Evolutionary conservation across 2,113 vertebrate genomes (phyloP).

Genomic region (Caloenas nicobarica): DNA sequence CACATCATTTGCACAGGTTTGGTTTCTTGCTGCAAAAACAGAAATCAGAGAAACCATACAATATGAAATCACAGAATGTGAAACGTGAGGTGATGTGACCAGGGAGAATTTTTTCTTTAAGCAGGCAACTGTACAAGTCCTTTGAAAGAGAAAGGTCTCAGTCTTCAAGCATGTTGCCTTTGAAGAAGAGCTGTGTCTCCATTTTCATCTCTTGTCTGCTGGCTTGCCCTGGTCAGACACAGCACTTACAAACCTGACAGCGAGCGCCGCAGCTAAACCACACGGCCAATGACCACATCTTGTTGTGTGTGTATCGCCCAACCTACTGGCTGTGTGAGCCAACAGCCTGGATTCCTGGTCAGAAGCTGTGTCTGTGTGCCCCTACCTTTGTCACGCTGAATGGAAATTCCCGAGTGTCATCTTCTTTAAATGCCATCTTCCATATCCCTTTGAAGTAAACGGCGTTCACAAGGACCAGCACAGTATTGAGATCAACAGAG

Average conservation of each 20-base stretch:
- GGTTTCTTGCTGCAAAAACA: background rate
- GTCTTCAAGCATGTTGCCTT: background rate
- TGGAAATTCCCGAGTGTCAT: background rate
- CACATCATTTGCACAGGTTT: constrained; percentile 37
- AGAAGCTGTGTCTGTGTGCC: background rate
- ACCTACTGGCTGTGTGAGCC: background rate
- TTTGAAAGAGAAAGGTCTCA: background rate
- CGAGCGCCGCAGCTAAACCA: background rate
- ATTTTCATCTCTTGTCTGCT: background rate
- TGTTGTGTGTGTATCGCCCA: background rate
- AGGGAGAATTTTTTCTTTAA: background rate
- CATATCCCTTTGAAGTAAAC: constrained; percentile 56
- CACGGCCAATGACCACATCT: background rate
- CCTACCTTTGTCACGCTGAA: constrained; percentile 37
- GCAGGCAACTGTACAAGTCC: background rate
- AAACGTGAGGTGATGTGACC: background rate
- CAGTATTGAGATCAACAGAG: constrained; percentile 66
- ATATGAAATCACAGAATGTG: too few relatives aligned
- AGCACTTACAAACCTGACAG: background rate
- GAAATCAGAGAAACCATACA: too few relatives aligned
- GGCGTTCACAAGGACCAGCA: constrained; percentile 74
- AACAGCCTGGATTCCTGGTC: background rate
- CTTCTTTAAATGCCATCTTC: background rate
- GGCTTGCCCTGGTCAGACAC: background rate
- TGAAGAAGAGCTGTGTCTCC: background rate